These are phyloP conservation scores for Irena cyanogastra DNA, from an alignment of 2,113 vertebrate genomes.

Conservation along the genomic window DNA sequence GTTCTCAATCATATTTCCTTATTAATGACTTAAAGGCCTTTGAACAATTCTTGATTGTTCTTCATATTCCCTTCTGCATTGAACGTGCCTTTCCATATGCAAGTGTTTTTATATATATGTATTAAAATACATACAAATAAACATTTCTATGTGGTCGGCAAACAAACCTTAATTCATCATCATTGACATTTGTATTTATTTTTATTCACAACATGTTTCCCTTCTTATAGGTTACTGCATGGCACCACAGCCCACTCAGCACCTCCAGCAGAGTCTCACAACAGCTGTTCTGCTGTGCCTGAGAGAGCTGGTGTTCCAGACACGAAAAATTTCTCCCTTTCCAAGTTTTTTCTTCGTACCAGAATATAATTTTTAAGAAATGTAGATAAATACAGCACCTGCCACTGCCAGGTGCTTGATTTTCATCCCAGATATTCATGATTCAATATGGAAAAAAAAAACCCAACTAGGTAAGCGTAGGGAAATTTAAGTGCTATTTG, in stretches of 20 bases:
- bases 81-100: background rate
- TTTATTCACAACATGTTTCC: background rate
- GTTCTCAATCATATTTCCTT: background rate
- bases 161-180: background rate
- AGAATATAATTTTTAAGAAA: background rate
- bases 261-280: background rate
- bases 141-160: background rate
- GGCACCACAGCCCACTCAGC: background rate
- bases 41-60: background rate
- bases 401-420: background rate
- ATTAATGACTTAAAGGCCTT: background rate
- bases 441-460: background rate
- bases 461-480: rapidly evolving
- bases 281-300: background rate
- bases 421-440: background rate
- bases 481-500: background rate
- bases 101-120: background rate
- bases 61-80: background rate
- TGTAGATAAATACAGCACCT: background rate
- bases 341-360: background rate
- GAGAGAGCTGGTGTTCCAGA: background rate
- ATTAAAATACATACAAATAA: background rate
- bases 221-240: background rate
- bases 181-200: background rate
- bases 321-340: background rate